These are phyloP conservation scores for Eremobia ochroleuca DNA, from an alignment of 2,888 invertebrate species.

Conservation along the genomic window DNA sequence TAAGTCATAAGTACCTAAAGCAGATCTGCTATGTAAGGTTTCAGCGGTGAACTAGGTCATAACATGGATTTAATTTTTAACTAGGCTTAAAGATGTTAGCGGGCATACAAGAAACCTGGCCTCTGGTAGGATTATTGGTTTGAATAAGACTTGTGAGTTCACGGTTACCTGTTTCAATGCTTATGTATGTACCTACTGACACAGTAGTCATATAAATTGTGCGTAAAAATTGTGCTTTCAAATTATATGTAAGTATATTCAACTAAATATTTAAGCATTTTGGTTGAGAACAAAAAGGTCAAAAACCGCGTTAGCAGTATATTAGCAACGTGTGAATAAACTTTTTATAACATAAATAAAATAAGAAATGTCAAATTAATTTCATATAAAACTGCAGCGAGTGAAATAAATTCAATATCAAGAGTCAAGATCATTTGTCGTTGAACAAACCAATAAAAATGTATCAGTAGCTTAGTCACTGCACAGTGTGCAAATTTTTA, in stretches of 20 bases:
- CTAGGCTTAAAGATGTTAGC: slow-evolving; percentile 11
- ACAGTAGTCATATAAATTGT: background rate
- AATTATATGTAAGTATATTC: background rate
- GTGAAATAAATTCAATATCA: slow-evolving; percentile 41
- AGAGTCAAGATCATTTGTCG: slow-evolving; percentile 37
- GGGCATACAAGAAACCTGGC: background rate
- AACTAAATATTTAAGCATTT: background rate
- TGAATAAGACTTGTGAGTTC: background rate
- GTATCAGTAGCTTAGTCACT: slow-evolving; percentile 21
- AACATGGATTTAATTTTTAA: slow-evolving; percentile 22
- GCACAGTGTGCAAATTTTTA: slow-evolving; percentile 32
- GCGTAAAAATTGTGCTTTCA: background rate
- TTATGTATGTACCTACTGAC: background rate
- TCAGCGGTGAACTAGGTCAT: slow-evolving; percentile 49
- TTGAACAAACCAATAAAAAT: slow-evolving; percentile 38
- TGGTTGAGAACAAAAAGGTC: slow-evolving; percentile 1
- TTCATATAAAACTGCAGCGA: slow-evolving; percentile 25
- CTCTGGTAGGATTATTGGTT: background rate
- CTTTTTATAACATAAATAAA: slow-evolving; percentile 18
- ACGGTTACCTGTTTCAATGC: background rate
- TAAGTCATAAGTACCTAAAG: slow-evolving; percentile 19
- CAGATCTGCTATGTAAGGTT: slow-evolving; percentile 49
- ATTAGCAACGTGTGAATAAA: slow-evolving; percentile 8
- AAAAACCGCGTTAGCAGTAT: slow-evolving; percentile 22
- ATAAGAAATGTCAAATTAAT: slow-evolving; percentile 32